A percentile compares a stretch with the other conserved stretches of the same genome.
phyloP scores from a whole-genome alignment of 2,797 vertebrate genomes.

The Danio kyathit region DNA sequence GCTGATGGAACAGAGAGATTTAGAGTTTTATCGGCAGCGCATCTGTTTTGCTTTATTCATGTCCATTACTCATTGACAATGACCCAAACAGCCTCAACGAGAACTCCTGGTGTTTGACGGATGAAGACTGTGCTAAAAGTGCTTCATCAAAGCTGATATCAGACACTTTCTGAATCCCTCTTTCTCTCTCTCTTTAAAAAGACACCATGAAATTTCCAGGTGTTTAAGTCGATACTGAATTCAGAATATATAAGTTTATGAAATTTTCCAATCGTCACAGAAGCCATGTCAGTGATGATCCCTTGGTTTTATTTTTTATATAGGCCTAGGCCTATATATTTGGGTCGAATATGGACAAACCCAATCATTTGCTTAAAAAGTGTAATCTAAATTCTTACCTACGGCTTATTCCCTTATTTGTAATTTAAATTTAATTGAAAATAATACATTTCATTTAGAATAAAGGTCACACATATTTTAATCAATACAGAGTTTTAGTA shows the following conservation, averaged over 20 bases:
- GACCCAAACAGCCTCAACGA: conserved; percentile 7
- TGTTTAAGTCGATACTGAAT: background rate
- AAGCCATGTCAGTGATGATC: background rate
- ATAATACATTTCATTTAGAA: too few species aligned
- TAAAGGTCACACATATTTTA: too few species aligned
- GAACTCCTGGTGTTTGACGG: conserved; percentile 22
- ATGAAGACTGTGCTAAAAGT: conserved; percentile 7
- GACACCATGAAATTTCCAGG: background rate
- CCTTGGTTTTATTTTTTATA: too few species aligned
- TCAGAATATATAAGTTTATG: too few species aligned
- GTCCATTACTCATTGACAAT: conserved; percentile 68
- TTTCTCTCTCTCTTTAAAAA: background rate
- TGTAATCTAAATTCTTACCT: too few species aligned
- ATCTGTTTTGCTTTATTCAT: conserved; percentile 72
- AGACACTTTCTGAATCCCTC: background rate
- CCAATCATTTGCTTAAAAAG: too few species aligned
- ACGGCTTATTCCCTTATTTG: too few species aligned
- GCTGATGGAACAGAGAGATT: conserved; percentile 62
- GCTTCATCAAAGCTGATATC: conserved; percentile 36
- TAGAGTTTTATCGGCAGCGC: conserved; percentile 64
- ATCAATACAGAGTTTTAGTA: too few species aligned
- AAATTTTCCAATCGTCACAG: background rate
- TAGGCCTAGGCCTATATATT: too few species aligned
- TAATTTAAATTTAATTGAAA: too few species aligned
- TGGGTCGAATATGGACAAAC: too few species aligned